Conservation (phyloP, 64 coral and sea anemone genomes). For the Actinia tenebrosa region DNA sequence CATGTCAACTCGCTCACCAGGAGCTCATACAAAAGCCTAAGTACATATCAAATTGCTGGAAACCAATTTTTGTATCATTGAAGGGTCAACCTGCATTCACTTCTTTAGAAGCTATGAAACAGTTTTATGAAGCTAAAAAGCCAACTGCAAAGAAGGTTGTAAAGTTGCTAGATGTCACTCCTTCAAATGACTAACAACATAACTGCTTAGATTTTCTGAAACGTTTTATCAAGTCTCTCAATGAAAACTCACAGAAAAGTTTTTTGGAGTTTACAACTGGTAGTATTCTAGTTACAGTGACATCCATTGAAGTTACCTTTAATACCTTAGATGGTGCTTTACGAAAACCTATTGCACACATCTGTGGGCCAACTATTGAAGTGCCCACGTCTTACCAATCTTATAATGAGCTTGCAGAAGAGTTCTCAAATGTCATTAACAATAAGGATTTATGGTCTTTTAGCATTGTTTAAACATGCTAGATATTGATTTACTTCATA, state of each 20-base stretch:
- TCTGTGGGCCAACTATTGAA: conserved; percentile 56
- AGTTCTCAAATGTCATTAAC: conserved; percentile 50
- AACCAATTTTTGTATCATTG: conserved; percentile 42
- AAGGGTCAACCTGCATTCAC: conserved; percentile 32
- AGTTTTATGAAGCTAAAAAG: conserved; percentile 49
- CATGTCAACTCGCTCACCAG: conserved; percentile 18
- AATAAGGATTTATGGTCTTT: conserved; percentile 60
- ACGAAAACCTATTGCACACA: conserved; percentile 58
- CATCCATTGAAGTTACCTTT: conserved; percentile 55
- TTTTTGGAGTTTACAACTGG: conserved; percentile 84
- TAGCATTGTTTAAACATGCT: neutral
- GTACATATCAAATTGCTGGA: conserved; percentile 48
- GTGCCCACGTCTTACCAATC: conserved; percentile 69
- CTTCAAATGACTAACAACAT: conserved; percentile 35
- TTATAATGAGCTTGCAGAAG: conserved; percentile 64
- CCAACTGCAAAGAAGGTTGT: conserved; percentile 57
- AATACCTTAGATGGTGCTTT: conserved; percentile 37
- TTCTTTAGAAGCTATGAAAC: conserved; percentile 38
- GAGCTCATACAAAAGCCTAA: conserved; percentile 8
- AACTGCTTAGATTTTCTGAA: conserved; percentile 56
- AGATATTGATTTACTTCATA: too few relatives aligned
- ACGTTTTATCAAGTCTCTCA: conserved; percentile 44
- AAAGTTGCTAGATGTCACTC: conserved; percentile 40
- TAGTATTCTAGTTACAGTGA: conserved; percentile 46
- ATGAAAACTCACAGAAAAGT: conserved; percentile 23